These are phyloP conservation scores for Lerema accius DNA, from an alignment of 1,140 invertebrate species.

Conservation along the genomic window DNA sequence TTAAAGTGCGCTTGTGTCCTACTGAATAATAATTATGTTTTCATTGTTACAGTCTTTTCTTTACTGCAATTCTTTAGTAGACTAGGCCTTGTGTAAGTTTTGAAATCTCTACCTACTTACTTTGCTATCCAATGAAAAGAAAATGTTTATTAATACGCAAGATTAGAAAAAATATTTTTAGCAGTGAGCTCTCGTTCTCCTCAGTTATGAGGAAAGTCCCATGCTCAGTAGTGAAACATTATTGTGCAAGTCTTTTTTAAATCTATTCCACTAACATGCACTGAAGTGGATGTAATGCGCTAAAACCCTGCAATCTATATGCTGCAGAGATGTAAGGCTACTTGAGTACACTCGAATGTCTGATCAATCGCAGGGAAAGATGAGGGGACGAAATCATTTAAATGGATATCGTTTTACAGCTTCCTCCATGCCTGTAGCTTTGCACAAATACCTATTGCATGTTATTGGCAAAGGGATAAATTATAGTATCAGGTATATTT, in stretches of 20 bases:
- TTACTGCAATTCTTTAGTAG: neutral
- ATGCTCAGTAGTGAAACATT: too few species aligned
- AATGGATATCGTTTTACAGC: neutral
- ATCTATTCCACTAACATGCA: neutral
- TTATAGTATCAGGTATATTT: too few species aligned
- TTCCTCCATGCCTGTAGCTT: neutral
- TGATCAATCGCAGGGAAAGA: neutral
- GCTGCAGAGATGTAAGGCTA: neutral
- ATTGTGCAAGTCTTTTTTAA: too few species aligned
- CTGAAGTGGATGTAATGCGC: neutral
- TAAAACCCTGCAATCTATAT: neutral
- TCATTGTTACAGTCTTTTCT: neutral
- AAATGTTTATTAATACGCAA: too few species aligned
- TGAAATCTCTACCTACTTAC: too few species aligned
- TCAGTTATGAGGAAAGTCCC: too few species aligned
- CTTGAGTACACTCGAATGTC: neutral
- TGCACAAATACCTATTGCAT: too few species aligned
- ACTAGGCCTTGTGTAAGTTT: too few species aligned
- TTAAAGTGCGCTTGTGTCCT: slow-evolving; percentile 44
- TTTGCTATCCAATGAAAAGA: too few species aligned
- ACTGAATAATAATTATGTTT: slow-evolving; percentile 15
- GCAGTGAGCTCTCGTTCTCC: too few species aligned
- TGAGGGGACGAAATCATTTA: neutral
- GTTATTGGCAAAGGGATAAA: too few species aligned
- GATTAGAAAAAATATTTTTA: too few species aligned